These are phyloP conservation scores for Macrophya alboannulata DNA, from an alignment of 2,888 invertebrate species.

Conservation along the genomic window DNA sequence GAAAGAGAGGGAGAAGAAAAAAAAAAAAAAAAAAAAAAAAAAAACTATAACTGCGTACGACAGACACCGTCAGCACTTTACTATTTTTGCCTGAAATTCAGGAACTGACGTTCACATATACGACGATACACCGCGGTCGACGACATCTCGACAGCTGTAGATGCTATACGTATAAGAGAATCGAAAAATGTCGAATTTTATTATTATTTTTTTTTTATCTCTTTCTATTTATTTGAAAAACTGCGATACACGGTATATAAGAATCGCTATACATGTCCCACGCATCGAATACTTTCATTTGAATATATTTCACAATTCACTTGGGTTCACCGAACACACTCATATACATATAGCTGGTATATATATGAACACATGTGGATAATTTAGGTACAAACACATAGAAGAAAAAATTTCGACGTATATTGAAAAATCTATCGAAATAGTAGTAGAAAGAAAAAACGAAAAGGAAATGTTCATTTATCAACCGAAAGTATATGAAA, in stretches of 20 bases:
- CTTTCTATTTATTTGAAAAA: neutral
- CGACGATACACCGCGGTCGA: neutral
- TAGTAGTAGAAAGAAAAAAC: neutral
- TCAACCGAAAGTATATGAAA: neutral
- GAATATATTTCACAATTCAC: slow-evolving; percentile 6
- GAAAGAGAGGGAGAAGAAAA: neutral
- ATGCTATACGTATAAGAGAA: neutral
- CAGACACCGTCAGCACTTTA: slow-evolving; percentile 14
- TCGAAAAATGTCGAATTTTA: neutral
- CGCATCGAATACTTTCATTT: neutral
- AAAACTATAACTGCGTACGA: neutral
- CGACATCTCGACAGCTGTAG: neutral
- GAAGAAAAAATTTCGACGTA: neutral
- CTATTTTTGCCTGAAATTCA: slow-evolving; percentile 15
- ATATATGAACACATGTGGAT: no score
- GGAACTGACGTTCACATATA: neutral
- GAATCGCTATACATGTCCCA: neutral
- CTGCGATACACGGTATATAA: neutral
- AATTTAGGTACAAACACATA: neutral
- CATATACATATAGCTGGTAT: neutral
- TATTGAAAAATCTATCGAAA: neutral
- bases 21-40: neutral
- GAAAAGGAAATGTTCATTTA: neutral
- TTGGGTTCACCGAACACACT: neutral
- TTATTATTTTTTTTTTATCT: neutral